Evolutionary conservation across 2,113 vertebrate species (phyloP).

Genomic region (Heliornis fulica): DNA sequence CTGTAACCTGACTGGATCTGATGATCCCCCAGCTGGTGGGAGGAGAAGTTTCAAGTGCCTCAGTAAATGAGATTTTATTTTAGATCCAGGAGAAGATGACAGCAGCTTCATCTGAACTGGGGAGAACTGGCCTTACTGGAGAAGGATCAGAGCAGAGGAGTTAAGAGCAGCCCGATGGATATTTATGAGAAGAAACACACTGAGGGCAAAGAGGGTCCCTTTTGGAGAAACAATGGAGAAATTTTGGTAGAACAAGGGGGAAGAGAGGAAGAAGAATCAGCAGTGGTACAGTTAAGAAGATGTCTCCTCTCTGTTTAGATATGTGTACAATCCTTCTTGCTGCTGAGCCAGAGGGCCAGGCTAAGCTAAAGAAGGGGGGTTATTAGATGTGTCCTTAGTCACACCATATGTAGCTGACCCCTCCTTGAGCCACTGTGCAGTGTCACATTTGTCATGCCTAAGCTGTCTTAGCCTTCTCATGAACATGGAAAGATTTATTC

Average conservation of each 20-base stretch:
- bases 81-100: neutral
- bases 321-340: neutral
- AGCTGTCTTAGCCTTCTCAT: neutral
- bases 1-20: neutral
- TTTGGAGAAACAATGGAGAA: neutral
- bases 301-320: neutral
- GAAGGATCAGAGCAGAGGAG: neutral
- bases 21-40: neutral
- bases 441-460: neutral
- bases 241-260: neutral
- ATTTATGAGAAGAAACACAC: neutral
- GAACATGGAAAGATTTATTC: neutral
- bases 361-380: neutral
- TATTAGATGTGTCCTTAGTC: neutral
- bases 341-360: neutral
- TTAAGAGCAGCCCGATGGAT: neutral
- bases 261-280: neutral
- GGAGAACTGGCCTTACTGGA: neutral
- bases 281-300: neutral
- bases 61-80: neutral
- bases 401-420: neutral
- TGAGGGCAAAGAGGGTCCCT: neutral
- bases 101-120: neutral
- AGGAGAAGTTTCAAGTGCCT: neutral
- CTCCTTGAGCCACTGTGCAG: neutral